phyloP scores from a whole-genome alignment of 1,140 invertebrate species.

The Drosophila rufa region DNA sequence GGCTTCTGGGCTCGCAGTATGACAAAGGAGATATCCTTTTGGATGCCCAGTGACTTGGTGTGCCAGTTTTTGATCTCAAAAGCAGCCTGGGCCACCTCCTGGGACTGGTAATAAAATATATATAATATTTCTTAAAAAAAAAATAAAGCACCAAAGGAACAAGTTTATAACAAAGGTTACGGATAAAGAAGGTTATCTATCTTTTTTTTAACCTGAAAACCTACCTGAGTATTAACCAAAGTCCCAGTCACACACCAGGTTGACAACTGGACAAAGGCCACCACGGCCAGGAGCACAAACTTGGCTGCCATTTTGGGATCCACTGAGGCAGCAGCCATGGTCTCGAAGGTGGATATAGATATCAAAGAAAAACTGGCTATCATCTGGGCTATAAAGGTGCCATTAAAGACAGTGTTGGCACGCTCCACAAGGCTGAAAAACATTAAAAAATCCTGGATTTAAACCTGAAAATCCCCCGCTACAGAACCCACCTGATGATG shows the following conservation, averaged over 20 bases:
- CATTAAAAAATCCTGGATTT: not conserved
- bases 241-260: slow-evolving; percentile 67
- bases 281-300: slow-evolving; percentile 60
- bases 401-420: slow-evolving; percentile 57
- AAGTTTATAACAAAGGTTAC: too few relatives aligned
- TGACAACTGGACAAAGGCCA: slow-evolving; percentile 64
- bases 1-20: slow-evolving; percentile 67
- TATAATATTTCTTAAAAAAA: not conserved
- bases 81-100: slow-evolving; percentile 65
- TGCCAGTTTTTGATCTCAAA: slow-evolving; percentile 67
- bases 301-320: slow-evolving; percentile 65
- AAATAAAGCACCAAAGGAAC: not conserved
- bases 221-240: slow-evolving; percentile 57
- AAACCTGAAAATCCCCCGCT: too few relatives aligned
- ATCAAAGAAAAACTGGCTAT: slow-evolving; percentile 67
- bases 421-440: slow-evolving; percentile 44
- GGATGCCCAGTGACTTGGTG: slow-evolving; percentile 46
- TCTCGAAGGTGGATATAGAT: slow-evolving; percentile 70
- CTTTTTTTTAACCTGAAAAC: not conserved
- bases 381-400: slow-evolving; percentile 63
- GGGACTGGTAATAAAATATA: slow-evolving; percentile 31
- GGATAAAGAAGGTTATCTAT: too few relatives aligned
- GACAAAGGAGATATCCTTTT: slow-evolving; percentile 63
- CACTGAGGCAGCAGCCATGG: slow-evolving; percentile 47
- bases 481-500: slow-evolving; percentile 52